Base-by-base conservation (phyloP, 1,140 invertebrate genomes). In the Acromyrmex heyeri region DNA sequence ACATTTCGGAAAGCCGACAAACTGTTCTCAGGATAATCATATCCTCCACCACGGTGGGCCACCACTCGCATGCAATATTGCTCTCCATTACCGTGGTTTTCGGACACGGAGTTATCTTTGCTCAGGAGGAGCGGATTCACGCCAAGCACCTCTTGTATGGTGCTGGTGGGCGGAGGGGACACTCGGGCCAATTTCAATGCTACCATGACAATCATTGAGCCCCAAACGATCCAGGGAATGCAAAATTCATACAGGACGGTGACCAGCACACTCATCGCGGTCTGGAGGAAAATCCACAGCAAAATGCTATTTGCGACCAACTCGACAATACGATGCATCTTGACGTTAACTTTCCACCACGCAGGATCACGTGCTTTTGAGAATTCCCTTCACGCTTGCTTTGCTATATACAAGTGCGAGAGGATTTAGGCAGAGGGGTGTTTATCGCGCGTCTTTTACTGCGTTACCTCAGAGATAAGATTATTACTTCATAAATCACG, bases 21-120 rank as follows among this genome's bases (percentile, higher is more conserved):
- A 85, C 96, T 97, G 92, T 97, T 97, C 94, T 97, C 97, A 18
- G 97, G 97, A 18, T 96, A 97, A 95, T 98, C 97, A 34, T 97
- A 95, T 57, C 95, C 96, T 57, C 97, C 97, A 59, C 97, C 97
- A 91, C 97, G 95, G 91, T 97, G 97, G 16, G 96, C 97, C 44
- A 97, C 96, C 76, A 95, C 95, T 92, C 93, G 94, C 93, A 96
- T 95, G 87, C 94, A 92, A 91, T 94, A 95, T 62, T 93, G 91
- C 69, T 93, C 89, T 86, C 90, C 91, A 70, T 92, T 91, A 83
- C 87, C 90, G 24, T 90, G 85, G 53, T 78, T 86, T 57, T 93
- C 89, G 57, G 81, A 18, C 27, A 69, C 72, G 7, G 55, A 38
- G 57, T 87, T 82, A 86, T 91, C 89, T 62, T 87, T 91, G 65